Base-by-base conservation (phyloP, 1,140 invertebrate species). In the Orussus abietinus region DNA sequence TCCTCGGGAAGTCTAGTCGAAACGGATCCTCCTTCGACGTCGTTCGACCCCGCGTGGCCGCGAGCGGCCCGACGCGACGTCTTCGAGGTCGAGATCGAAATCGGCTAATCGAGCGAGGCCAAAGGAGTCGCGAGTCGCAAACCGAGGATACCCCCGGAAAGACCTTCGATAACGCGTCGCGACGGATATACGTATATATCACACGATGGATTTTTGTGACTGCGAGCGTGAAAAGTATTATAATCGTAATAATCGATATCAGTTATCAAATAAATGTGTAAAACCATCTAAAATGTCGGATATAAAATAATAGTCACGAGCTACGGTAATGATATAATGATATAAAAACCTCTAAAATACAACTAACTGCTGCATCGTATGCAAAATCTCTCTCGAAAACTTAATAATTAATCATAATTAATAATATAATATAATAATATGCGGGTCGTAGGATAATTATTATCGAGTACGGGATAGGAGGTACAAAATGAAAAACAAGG, bases 141-240 rank as follows among this genome's bases (percentile, higher is more conserved):
- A n/a, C n/a, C n/a, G n/a, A n/a, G n/a, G n/a, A n/a, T n/a, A n/a
- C n/a, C n/a, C n/a, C n/a, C n/a, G n/a, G n/a, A n/a, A n/a, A n/a
- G n/a, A n/a, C n/a, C n/a, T n/a, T n/a, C n/a, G n/a, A n/a, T n/a
- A n/a, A n/a, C 17, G 20, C 18, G 11, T 32, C 45, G 41, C 32
- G 30, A 52, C 37, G 28, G 38, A 45, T 49, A 36, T 15, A 26
- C 9, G 13, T 39, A 3, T 32, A 49, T 57, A 59, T 49, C 49
- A 55, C 51, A 57, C 53, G 53, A 55, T 48, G 55, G 49, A 67
- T 65, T 69, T 40, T 68, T 64, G 51, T 65, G 66, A 68, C 63
- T 67, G 64, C 66, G 62, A 66, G 63, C 33, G 36, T 29, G 15
- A 40, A 18, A 30, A 9, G 15, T 37, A 37, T 53, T 49, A 42